A percentile compares a stretch with the other conserved stretches of the same genome.
These are phyloP conservation scores for Andrena trimmerana DNA, from an alignment of 2,888 invertebrate species.

Conservation along the genomic window DNA sequence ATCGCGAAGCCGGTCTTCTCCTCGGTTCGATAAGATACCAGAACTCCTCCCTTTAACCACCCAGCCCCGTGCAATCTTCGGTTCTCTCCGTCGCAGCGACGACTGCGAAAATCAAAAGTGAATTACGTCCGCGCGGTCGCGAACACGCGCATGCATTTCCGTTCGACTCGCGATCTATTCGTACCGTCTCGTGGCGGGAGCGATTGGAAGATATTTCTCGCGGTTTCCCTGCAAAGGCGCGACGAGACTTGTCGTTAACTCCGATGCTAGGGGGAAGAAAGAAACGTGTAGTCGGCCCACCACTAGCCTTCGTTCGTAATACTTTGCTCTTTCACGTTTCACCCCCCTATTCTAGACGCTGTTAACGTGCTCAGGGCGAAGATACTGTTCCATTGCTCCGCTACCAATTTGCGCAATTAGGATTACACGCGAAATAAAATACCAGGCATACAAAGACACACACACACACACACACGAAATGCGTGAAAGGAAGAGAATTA, in stretches of 20 bases:
- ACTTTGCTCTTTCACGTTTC: too few species aligned
- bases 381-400: slow-evolving; percentile 20
- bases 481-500: slow-evolving; percentile 34
- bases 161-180: slow-evolving; percentile 40
- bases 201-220: neutral
- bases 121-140: slow-evolving; percentile 40
- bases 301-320: too few species aligned
- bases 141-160: slow-evolving; percentile 44
- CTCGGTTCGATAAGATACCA: slow-evolving; percentile 22
- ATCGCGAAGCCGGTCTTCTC: slow-evolving; percentile 9
- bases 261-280: neutral
- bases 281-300: too few species aligned
- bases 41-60: neutral
- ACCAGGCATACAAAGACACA: slow-evolving; percentile 27
- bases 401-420: slow-evolving; percentile 26
- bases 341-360: too few species aligned
- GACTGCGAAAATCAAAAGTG: neutral
- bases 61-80: neutral
- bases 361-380: neutral
- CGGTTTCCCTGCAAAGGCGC: too few species aligned
- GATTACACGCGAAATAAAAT: slow-evolving; percentile 27
- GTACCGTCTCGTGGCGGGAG: slow-evolving; percentile 34
- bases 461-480: slow-evolving; percentile 34
- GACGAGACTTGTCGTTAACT: neutral
- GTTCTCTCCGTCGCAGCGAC: slow-evolving; percentile 2